These are phyloP conservation scores for Lordiphosa clarofinis DNA, from an alignment of 1,140 invertebrate genomes.

Conservation along the genomic window DNA sequence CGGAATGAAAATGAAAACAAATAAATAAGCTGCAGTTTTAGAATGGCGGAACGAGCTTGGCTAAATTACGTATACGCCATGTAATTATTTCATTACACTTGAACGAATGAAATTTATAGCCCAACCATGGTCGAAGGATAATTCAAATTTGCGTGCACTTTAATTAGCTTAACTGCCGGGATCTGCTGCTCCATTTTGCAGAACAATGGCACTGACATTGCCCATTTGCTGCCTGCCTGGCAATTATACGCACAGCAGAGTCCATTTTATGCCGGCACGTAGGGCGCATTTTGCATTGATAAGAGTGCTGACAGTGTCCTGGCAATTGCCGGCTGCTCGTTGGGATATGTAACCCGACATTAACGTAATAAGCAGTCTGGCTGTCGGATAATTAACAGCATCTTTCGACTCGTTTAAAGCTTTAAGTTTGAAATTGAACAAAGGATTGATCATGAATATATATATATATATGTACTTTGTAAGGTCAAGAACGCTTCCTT, in stretches of 20 bases:
- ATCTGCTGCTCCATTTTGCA: constrained; percentile 2
- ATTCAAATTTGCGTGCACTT: constrained; percentile 71
- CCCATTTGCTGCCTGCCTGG: constrained; percentile 44
- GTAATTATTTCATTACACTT: constrained; percentile 14
- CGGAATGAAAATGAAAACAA: constrained; percentile 26
- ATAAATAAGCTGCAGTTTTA: constrained; percentile 58
- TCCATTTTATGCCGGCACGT: constrained; percentile 37
- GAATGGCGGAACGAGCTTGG: constrained; percentile 15
- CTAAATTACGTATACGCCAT: constrained; percentile 18
- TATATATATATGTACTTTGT: no score
- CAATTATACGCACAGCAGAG: constrained; percentile 42
- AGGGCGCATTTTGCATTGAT: constrained; percentile 43
- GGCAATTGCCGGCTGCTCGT: constrained; percentile 53
- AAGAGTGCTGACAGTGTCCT: constrained; percentile 38
- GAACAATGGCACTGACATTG: constrained; percentile 32
- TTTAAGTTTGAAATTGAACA: constrained; percentile 13
- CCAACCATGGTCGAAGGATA: constrained; percentile 25
- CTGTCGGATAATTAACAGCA: constrained; percentile 63
- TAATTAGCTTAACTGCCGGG: constrained; percentile 57
- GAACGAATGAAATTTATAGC: neutral
- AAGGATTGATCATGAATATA: no score
- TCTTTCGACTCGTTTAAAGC: neutral
- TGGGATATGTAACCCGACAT: constrained; percentile 52
- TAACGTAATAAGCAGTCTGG: constrained; percentile 62
- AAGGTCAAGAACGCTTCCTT: no score